Base-by-base conservation (phyloP, 2,113 vertebrate species). In the Mionectes macconnelli region DNA sequence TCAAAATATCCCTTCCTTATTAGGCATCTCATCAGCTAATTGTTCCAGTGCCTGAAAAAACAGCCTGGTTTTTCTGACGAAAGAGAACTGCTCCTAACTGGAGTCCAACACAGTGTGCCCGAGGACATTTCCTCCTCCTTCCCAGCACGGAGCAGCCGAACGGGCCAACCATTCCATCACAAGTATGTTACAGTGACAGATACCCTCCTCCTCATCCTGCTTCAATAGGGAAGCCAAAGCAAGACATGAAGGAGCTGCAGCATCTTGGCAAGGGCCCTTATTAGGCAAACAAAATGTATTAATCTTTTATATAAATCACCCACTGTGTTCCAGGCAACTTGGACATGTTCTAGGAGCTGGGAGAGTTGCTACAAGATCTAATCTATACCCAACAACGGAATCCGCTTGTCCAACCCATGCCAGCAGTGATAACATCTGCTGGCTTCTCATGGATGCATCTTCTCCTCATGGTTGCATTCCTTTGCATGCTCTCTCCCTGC, bases 221-320 rank as follows among this genome's bases (percentile, higher is more conserved):
- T 79, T 53, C 73, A 73, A 64, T 4, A 52, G 35, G 5, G 45
- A 39, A 89, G 69, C 33, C 84, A 92, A 89, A 84, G 60, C 33
- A 57, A 73, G 82, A 42, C 45, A 39, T 2, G 25, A 62, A 84
- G 42, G 79, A 84, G 49, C 49, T 74, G 49, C 69, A 83, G 84
- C 28, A 5, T 40, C 79, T 92, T 84, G 75, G 78, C 90, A 76
- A 93, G 45, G 55, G 37, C 18, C 60, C 88, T 94, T 80, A 56
- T 73, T 76, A 94, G 77, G 91, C 89, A 94, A 96, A 60, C 45
- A 84, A 75, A 83, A 59, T 24, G 14, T 10, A 81, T 62, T 86
- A 75, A 86, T 84, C 63, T 86, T 72, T 55, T 75, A 5, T 76
- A 86, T 81, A 69, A 93, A 84, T 89, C 59, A 94, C 55, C 59